Evolutionary conservation across 1,140 invertebrate genomes (phyloP).

Genomic region (Scaptomyza pallida): DNA sequence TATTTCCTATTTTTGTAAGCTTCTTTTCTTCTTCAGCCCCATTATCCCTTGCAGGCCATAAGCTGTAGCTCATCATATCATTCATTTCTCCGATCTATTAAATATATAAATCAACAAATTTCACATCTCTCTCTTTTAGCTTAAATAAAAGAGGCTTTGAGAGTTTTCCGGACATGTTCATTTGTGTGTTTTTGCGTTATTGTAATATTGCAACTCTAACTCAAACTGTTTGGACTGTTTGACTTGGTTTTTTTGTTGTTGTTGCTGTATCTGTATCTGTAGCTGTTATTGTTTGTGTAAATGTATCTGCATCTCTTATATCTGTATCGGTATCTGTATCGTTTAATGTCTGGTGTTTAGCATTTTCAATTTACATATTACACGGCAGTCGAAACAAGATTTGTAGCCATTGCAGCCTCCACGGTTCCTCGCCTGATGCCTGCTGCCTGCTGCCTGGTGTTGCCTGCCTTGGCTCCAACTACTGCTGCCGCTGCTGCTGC

Average conservation of each 20-base stretch:
- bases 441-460: not conserved
- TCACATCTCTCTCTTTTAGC: not conserved
- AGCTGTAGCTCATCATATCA: too few species aligned
- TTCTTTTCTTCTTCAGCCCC: too few species aligned
- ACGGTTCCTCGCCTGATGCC: constrained; percentile 6
- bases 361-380: constrained; percentile 82
- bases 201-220: constrained; percentile 5
- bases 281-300: constrained; percentile 6
- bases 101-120: too few species aligned
- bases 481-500: not conserved
- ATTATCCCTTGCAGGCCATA: too few species aligned
- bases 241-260: constrained; percentile 2
- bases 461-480: not conserved
- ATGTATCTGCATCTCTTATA: constrained; percentile 4
- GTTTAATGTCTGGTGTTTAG: constrained; percentile 78
- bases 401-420: constrained; percentile 55
- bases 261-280: constrained; percentile 38
- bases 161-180: not conserved
- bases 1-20: too few species aligned
- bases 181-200: constrained; percentile 3
- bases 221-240: not conserved
- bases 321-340: constrained; percentile 46
- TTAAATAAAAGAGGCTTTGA: not conserved
- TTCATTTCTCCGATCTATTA: too few species aligned
- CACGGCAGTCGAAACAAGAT: constrained; percentile 76